Percentiles rank a stretch among this genome's conserved stretches.
Conservation (phyloP, 2,113 vertebrate species). For the Phalacrocorax pelagicus region DNA sequence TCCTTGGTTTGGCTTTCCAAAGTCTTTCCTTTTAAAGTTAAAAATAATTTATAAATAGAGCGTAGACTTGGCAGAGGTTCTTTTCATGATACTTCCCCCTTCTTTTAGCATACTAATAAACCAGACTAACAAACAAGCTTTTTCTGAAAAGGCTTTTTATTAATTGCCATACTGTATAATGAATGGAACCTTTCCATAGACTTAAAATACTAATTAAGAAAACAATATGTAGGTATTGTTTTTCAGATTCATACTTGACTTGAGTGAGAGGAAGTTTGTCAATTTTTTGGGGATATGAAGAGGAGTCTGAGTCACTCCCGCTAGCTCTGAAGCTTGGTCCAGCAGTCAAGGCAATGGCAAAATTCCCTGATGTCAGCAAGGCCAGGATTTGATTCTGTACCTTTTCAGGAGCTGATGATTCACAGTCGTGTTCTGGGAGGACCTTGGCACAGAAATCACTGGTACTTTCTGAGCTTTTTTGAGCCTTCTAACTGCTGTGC, state of each 20-base stretch:
- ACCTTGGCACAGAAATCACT: conserved; percentile 51
- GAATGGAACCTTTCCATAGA: background rate
- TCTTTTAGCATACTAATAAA: background rate
- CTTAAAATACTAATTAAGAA: conserved; percentile 24
- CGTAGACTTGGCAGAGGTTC: conserved; percentile 3
- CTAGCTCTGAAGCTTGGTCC: conserved; percentile 56
- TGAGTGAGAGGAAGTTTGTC: conserved; percentile 41
- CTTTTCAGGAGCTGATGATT: conserved; percentile 52
- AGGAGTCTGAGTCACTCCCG: conserved; percentile 43
- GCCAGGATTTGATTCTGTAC: conserved; percentile 30
- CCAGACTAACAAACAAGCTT: conserved; percentile 15
- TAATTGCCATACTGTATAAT: background rate
- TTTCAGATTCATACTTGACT: conserved; percentile 61
- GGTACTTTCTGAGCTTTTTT: conserved; percentile 65
- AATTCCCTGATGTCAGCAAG: conserved; percentile 39
- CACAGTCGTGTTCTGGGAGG: conserved; percentile 29
- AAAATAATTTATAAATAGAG: background rate
- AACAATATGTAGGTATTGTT: conserved; percentile 43
- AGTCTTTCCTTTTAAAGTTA: conserved; percentile 5
- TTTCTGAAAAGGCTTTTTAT: conserved; percentile 31
- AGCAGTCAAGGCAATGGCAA: conserved; percentile 57
- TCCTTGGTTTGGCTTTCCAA: conserved; percentile 24
- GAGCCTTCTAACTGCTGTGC: conserved; percentile 61
- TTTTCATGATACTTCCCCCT: background rate
- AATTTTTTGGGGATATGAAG: conserved; percentile 61